A percentile compares a stretch with the other conserved stretches of the same genome.
Conservation (phyloP, 2,888 invertebrate species). For the Agelastica alni region DNA sequence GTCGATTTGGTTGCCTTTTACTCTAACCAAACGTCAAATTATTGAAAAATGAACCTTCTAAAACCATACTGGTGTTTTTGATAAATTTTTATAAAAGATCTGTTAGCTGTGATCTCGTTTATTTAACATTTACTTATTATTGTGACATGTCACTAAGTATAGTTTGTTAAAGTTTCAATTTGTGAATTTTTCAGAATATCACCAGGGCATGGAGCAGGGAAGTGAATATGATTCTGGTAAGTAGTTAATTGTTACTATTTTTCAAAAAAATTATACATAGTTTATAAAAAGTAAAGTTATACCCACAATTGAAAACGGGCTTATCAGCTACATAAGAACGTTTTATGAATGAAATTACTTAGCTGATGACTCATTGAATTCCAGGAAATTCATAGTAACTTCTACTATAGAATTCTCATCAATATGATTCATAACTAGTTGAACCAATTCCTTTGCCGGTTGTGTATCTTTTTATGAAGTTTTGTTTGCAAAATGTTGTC, state of each 20-base stretch:
- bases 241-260: conserved; percentile 34
- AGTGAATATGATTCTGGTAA: conserved; percentile 83
- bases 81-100: conserved; percentile 40
- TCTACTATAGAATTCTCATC: conserved; percentile 45
- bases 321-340: conserved; percentile 8
- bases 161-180: conserved; percentile 1
- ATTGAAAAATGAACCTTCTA: conserved; percentile 43
- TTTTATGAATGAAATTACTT: conserved; percentile 47
- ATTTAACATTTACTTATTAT: not conserved
- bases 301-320: too few relatives aligned
- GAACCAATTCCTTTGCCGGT: conserved; percentile 38
- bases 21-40: conserved; percentile 42
- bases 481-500: conserved; percentile 36
- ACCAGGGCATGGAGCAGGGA: conserved; percentile 79
- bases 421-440: conserved; percentile 46
- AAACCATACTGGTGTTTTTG: conserved; percentile 40
- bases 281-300: too few relatives aligned
- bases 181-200: conserved; percentile 69
- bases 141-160: conserved; percentile 4
- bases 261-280: too few relatives aligned
- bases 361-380: conserved; percentile 46
- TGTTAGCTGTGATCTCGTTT: conserved; percentile 6
- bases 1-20: conserved; percentile 54
- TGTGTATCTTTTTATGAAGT: conserved; percentile 34
- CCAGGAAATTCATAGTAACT: conserved; percentile 45